Conservation (phyloP, 2,113 vertebrate species). For the Coryphaenoides rupestris region DNA sequence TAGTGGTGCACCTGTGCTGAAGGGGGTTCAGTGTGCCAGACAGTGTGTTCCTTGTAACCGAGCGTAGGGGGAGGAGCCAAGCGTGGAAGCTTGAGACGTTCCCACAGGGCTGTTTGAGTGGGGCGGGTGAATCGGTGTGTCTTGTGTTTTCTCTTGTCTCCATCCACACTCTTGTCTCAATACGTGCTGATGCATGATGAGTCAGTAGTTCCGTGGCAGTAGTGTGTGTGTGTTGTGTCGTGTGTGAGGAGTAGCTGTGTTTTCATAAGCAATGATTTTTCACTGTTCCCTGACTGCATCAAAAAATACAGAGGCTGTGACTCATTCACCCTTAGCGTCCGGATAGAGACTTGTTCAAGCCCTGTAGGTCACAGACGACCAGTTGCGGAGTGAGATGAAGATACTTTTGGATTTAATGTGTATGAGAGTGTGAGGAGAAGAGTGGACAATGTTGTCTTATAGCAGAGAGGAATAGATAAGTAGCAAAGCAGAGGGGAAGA, state of each 20-base stretch:
- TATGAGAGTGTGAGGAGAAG: no score
- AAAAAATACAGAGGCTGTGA: no score
- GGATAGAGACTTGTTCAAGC: no score
- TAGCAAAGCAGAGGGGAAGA: constrained; percentile 15
- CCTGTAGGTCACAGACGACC: no score
- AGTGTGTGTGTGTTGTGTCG: constrained; percentile 11
- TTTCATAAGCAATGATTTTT: no score
- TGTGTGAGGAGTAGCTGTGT: not conserved
- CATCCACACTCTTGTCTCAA: constrained; percentile 20
- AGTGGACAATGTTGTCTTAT: not conserved
- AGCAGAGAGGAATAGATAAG: constrained; percentile 20
- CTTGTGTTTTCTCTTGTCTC: constrained; percentile 14
- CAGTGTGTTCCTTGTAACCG: not conserved
- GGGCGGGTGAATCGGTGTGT: constrained; percentile 5
- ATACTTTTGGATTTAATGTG: no score
- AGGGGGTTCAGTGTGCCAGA: not conserved
- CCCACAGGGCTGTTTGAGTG: no score
- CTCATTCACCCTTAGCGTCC: no score
- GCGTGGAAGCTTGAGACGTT: no score
- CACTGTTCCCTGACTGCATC: no score
- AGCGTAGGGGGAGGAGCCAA: no score
- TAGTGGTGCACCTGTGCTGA: not conserved
- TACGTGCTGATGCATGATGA: constrained; percentile 34
- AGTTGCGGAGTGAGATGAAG: no score
- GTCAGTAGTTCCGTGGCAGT: constrained; percentile 38